Base-by-base conservation (phyloP, 2,888 invertebrate genomes). In the Tupiocoris notatus region DNA sequence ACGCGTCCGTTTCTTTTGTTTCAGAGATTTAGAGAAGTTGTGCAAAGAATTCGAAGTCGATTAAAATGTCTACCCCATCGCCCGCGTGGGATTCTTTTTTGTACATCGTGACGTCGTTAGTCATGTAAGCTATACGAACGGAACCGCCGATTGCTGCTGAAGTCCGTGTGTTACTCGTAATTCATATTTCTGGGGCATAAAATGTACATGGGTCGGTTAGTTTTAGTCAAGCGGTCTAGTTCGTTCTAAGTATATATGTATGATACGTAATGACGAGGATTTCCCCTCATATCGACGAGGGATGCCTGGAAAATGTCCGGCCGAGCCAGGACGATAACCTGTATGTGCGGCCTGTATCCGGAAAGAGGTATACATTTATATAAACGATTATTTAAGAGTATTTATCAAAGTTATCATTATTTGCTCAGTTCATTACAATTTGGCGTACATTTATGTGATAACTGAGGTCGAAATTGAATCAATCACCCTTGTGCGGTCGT, bases 11-110 rank as follows among this genome's bases (percentile, higher is more conserved):
- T n/a, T n/a, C n/a, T n/a, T n/a, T n/a, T 80, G 70, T 84, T 84
- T 2, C 82, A 86, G 85, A 81, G 84, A 85, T 81, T 80, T 86
- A 79, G 81, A 81, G 75, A 84, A 81, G 77, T 81, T 85, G 79
- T 85, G 85, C 79, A 83, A 82, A 80, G 85, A 85, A 80, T 86
- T 85, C 80, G 84, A 83, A 73, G 84, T 85, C 78, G 82, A 83
- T 77, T 83, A 77, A 79, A 75, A 66, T 6, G 18, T 54, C 1
- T 1, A 16, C 39, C 39, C 39, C 39, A 7, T 39, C 39, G 39
- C 12, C 3, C 39, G 39, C 39, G 39, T 39, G 12, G 39, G 39
- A 7, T 39, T 39, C 39, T 39, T 7, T 39, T 39, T 39, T 39
- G 39, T 39, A 39, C 3, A 39, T 39, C 39, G 39, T 39, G 39